These are phyloP conservation scores for Steatocranus sp. DNA, from an alignment of 2,797 vertebrate species.

Conservation along the genomic window DNA sequence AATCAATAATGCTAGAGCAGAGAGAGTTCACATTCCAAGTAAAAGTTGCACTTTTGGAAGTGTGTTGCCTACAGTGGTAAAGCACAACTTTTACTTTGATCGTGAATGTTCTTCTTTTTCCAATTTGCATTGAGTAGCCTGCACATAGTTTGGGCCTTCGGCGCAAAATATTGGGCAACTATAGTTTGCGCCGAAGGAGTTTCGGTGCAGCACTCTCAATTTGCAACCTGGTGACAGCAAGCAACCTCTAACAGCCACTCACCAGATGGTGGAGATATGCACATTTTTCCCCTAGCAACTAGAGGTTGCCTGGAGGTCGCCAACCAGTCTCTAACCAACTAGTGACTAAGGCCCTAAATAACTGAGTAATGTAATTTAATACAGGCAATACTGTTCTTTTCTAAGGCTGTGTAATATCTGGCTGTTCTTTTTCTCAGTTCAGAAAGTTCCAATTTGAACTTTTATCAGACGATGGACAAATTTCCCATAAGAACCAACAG, in stretches of 20 bases:
- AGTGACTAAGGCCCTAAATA: neutral
- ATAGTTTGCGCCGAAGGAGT: neutral
- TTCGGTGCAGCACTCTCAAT: neutral
- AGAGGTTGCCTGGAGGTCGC: neutral
- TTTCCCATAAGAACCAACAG: neutral
- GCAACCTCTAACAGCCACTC: neutral
- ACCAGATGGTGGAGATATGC: neutral
- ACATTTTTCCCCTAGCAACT: neutral
- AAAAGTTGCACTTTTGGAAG: neutral
- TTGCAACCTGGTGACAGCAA: neutral
- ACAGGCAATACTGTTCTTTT: neutral
- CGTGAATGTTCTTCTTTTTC: neutral
- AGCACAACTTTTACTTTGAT: neutral
- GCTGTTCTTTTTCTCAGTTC: neutral
- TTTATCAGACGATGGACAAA: neutral
- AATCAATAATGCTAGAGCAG: neutral
- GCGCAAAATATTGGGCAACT: neutral
- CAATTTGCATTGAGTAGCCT: neutral
- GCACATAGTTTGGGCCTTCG: neutral
- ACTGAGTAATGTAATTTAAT: neutral
- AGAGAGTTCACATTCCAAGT: neutral
- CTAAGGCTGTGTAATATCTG: neutral
- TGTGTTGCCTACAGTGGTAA: neutral
- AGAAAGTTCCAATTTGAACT: neutral
- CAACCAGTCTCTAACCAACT: neutral